Evolutionary conservation across 2,797 vertebrate species (phyloP).

Genomic region (Hyperoplus immaculatus): DNA sequence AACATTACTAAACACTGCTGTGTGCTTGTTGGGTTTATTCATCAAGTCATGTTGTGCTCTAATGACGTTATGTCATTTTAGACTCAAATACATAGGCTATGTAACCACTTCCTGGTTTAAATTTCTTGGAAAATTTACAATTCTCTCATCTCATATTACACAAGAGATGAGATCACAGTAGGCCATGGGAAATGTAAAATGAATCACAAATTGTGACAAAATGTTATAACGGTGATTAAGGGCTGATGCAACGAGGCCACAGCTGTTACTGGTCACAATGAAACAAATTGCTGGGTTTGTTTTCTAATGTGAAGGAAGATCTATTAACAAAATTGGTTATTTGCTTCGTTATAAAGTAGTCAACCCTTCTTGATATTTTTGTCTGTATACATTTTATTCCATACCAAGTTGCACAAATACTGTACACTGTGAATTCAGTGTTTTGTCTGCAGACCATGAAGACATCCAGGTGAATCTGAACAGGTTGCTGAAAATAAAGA

Average conservation of each 20-base stretch:
- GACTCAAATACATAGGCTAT: too few relatives aligned
- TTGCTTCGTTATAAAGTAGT: not conserved
- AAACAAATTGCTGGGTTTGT: not conserved
- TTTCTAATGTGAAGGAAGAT: not conserved
- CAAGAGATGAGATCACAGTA: conserved; percentile 7
- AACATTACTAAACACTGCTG: too few relatives aligned
- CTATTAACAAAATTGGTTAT: not conserved
- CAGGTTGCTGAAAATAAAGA: not conserved
- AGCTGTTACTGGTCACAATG: not conserved
- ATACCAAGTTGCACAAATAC: not conserved
- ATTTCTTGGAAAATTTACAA: not conserved
- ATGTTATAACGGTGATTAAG: not conserved
- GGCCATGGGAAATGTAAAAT: not conserved
- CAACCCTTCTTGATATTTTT: not conserved
- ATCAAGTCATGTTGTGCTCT: too few relatives aligned
- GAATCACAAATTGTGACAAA: not conserved
- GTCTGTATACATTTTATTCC: not conserved
- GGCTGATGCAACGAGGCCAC: conserved; percentile 14
- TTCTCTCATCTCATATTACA: conserved; percentile 22
- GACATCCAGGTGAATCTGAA: not conserved
- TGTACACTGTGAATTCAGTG: not conserved
- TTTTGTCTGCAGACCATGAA: not conserved
- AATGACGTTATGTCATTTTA: too few relatives aligned
- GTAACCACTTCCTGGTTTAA: not conserved
- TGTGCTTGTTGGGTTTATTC: too few relatives aligned